Percentiles rank a stretch among this genome's conserved stretches.
phyloP scores from a whole-genome alignment of 1,140 invertebrate genomes.

The Marisa cornuarietis region DNA sequence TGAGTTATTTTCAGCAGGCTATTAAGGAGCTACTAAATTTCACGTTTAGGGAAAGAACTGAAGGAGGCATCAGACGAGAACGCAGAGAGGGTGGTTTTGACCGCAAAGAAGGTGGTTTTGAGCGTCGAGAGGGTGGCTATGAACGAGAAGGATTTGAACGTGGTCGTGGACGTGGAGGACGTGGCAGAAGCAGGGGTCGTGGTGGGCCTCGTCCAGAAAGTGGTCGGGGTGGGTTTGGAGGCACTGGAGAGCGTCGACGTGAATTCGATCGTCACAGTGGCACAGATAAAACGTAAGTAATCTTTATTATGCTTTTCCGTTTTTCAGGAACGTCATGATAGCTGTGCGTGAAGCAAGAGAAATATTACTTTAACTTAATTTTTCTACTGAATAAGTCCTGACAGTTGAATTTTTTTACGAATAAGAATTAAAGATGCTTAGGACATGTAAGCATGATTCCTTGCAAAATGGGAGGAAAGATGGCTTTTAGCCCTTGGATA shows the following conservation, averaged over 20 bases:
- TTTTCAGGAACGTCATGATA: no score
- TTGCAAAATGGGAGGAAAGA: no score
- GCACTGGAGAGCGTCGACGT: conserved; percentile 62
- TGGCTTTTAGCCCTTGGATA: no score
- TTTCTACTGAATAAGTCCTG: no score
- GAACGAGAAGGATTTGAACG: conserved; percentile 58
- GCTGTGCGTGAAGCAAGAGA: no score
- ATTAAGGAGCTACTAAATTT: no score
- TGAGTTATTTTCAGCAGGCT: no score
- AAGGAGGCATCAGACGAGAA: conserved; percentile 53
- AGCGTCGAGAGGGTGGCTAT: conserved; percentile 41
- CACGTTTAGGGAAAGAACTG: conserved; percentile 57
- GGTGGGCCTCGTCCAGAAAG: conserved; percentile 37
- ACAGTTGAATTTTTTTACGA: no score
- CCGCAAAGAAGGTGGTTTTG: conserved; percentile 51
- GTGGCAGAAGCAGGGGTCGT: conserved; percentile 56
- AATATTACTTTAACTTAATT: no score
- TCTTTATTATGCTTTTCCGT: not conserved
- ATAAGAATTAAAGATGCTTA: no score
- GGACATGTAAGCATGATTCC: no score
- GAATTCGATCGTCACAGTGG: conserved; percentile 96
- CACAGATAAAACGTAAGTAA: conserved; percentile 86
- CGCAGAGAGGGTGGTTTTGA: conserved; percentile 45
- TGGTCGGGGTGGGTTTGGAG: conserved; percentile 51
- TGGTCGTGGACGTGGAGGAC: conserved; percentile 62